Conservation (phyloP, 1,140 invertebrate species). For the Geopemphigus sp. region DNA sequence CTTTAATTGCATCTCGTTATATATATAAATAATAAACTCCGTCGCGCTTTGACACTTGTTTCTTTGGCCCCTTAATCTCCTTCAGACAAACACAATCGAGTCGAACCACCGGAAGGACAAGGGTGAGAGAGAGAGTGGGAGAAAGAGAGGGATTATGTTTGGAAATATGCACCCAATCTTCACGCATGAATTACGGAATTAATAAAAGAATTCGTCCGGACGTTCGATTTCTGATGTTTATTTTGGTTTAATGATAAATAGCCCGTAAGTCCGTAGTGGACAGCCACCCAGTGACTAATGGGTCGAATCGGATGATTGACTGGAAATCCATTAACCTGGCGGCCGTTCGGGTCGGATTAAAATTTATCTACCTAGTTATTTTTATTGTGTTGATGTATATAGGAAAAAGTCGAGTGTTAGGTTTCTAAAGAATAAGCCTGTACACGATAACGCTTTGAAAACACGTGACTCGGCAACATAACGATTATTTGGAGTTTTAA, state of each 20-base stretch:
- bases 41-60: conserved; percentile 32
- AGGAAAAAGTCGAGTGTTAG: background rate
- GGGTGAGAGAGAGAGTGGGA: background rate
- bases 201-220: conserved; percentile 37
- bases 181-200: conserved; percentile 32
- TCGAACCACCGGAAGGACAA: background rate
- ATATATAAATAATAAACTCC: conserved; percentile 14
- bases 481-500: background rate
- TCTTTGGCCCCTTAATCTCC: conserved; percentile 30
- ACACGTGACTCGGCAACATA: background rate
- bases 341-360: conserved; percentile 40
- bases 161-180: conserved; percentile 40
- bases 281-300: conserved; percentile 44
- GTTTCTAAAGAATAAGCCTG: background rate
- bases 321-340: conserved; percentile 36
- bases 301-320: conserved; percentile 45
- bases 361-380: conserved; percentile 11
- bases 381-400: background rate
- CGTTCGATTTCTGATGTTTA: conserved; percentile 11
- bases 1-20: conserved; percentile 44
- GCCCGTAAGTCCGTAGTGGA: background rate
- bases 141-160: background rate
- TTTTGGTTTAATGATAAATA: conserved; percentile 35
- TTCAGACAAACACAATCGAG: background rate
- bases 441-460: background rate